Percentiles rank a stretch among this genome's conserved stretches.
Conservation (phyloP, 2,888 invertebrate species). For the Macrophya alboannulata region DNA sequence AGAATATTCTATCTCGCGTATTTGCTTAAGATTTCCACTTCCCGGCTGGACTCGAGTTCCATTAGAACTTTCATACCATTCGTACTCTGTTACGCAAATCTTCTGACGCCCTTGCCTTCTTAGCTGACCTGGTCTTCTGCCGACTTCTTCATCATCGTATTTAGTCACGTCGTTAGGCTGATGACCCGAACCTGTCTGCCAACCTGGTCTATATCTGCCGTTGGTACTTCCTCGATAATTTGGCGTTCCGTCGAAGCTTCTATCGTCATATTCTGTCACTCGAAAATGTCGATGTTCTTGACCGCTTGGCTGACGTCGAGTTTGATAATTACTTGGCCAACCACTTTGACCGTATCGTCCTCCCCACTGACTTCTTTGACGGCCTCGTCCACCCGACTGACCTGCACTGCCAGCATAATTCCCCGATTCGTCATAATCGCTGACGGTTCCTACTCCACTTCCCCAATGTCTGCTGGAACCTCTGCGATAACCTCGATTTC, state of each 20-base stretch:
- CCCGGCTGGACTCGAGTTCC: not conserved
- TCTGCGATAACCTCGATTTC: constrained; percentile 45
- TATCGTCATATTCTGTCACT: not conserved
- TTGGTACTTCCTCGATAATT: not conserved
- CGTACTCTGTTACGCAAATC: not conserved
- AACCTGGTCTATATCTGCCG: not conserved
- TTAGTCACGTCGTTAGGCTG: not conserved
- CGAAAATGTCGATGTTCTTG: not conserved
- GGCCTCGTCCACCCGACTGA: not conserved
- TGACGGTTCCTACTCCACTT: too few species aligned
- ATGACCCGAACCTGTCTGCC: not conserved
- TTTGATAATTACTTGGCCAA: not conserved
- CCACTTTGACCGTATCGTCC: not conserved
- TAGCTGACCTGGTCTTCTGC: not conserved
- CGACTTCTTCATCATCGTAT: not conserved
- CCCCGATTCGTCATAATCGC: too few species aligned
- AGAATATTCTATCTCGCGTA: not conserved
- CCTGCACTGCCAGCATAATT: not conserved
- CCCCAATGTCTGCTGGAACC: constrained; percentile 17
- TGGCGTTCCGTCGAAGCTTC: not conserved
- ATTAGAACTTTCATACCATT: not conserved
- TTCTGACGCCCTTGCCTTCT: not conserved
- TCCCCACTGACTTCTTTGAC: not conserved
- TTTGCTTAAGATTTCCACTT: not conserved
- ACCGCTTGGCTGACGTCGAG: not conserved